Evolutionary conservation across 2,113 vertebrate species (phyloP), one percentile per base, ranked within the genome.

Genomic region (Oophaga pumilio): DNA sequence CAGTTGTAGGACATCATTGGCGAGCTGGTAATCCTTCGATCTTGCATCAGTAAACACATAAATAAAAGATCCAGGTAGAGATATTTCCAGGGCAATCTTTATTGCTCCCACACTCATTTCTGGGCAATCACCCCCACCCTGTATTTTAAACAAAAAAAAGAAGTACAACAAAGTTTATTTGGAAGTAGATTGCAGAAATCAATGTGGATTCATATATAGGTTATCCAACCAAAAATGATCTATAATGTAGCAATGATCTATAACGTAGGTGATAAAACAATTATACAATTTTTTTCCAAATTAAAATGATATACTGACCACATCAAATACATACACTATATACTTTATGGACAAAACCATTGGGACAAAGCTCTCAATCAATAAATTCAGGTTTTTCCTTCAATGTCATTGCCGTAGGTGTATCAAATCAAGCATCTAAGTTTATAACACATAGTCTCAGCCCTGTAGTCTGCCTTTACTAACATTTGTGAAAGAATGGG

Each of bases 51-150:
- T 99, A 89, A 99, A 99, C 20, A 99, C 98, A 4, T 99, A 99
- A 92, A 99, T 97, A 90, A 96, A 99, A 76, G 98, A 99, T 71
- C 97, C 98, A 1, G 98, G 98, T 78, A 98, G 93, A 49, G 98
- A 99, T 89, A 99, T 99, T 91, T 99, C 98, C 90, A 99, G 91
- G 86, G 98, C 98, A 0, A 98, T 99, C 93, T 99, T 99, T 90
- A 99, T 99, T 89, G 98, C 98, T 22, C 98, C 97, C 0, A 99
- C 96, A 91, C 98, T 99, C 98, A 99, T 99, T 94, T 99, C 98
- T 22, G 98, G 98, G 93, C 98, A 99, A 89, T 99, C 98, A 14
- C 98, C 98, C 59, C 98, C 98, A 84, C 98, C 98, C 98, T 99
- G 91, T 91, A 90, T 53, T 18, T 2, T 7, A 3, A 33, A 33